Evolutionary conservation across 2,113 vertebrate genomes (phyloP).

Genomic region (Marmota flaviventris): DNA sequence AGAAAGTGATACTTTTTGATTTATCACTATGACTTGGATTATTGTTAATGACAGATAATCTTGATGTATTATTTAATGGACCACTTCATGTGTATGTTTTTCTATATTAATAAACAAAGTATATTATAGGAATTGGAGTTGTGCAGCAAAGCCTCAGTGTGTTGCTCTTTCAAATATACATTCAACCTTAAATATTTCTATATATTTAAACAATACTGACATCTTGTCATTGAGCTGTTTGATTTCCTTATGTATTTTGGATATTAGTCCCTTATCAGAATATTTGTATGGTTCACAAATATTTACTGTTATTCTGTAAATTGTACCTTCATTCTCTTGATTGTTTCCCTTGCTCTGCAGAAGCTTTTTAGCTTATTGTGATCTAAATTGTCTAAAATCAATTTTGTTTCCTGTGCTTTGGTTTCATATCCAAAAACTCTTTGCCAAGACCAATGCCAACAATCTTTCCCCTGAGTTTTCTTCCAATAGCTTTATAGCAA

Average conservation of each 20-base stretch:
- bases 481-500: not conserved
- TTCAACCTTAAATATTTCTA: slow-evolving; percentile 17
- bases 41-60: slow-evolving; percentile 18
- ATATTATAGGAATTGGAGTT: not conserved
- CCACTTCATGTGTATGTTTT: not conserved
- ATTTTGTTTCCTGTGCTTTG: not conserved
- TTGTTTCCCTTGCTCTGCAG: not conserved
- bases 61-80: slow-evolving; percentile 46
- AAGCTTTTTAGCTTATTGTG: not conserved
- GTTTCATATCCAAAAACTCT: not conserved
- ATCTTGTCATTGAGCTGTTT: not conserved
- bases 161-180: not conserved
- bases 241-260: not conserved
- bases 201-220: not conserved
- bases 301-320: not conserved
- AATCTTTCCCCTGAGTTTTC: not conserved
- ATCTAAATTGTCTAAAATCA: not conserved
- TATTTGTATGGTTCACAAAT: not conserved
- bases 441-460: not conserved
- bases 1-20: slow-evolving; percentile 21
- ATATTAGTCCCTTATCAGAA: not conserved
- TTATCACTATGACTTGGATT: slow-evolving; percentile 32
- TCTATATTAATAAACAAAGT: slow-evolving; percentile 15
- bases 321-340: not conserved
- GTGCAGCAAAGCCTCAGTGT: not conserved